Evolutionary conservation across 2,888 invertebrate species (phyloP).

Genomic region (Caenorhabditis plicata): DNA sequence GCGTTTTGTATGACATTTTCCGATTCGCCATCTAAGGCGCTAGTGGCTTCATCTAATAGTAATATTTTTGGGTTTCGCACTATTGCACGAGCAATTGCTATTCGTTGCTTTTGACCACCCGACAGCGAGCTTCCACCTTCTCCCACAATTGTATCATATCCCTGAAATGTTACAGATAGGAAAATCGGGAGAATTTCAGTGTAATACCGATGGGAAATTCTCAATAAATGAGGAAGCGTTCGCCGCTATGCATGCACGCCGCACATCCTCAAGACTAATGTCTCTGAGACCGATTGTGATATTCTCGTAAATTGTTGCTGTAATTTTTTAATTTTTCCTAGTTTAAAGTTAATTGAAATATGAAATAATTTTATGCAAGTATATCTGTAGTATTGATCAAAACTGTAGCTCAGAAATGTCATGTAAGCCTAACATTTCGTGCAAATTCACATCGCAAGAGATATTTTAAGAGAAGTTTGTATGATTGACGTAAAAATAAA

Average conservation of each 20-base stretch:
- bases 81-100: conserved; percentile 33
- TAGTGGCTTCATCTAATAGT: conserved; percentile 32
- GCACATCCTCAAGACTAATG: conserved; percentile 30
- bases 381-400: too few relatives aligned
- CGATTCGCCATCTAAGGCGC: conserved; percentile 27
- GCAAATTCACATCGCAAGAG: too few relatives aligned
- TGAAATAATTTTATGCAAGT: neutral
- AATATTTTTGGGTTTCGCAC: conserved; percentile 28
- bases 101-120: conserved; percentile 32
- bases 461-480: too few relatives aligned
- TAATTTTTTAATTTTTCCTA: neutral
- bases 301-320: conserved; percentile 41
- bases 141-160: conserved; percentile 27
- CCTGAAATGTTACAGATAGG: neutral
- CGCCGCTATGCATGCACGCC: conserved; percentile 33
- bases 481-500: too few relatives aligned
- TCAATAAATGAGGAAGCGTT: conserved; percentile 47
- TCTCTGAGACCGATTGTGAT: conserved; percentile 36
- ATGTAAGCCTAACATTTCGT: too few relatives aligned
- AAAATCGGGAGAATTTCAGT: neutral
- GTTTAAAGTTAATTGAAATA: too few relatives aligned
- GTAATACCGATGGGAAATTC: conserved; percentile 26
- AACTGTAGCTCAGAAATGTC: too few relatives aligned
- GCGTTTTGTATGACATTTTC: conserved; percentile 42
- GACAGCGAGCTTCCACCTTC: conserved; percentile 22